Conservation (phyloP, 2,113 vertebrate genomes). For the Phoxinus phoxinus region DNA sequence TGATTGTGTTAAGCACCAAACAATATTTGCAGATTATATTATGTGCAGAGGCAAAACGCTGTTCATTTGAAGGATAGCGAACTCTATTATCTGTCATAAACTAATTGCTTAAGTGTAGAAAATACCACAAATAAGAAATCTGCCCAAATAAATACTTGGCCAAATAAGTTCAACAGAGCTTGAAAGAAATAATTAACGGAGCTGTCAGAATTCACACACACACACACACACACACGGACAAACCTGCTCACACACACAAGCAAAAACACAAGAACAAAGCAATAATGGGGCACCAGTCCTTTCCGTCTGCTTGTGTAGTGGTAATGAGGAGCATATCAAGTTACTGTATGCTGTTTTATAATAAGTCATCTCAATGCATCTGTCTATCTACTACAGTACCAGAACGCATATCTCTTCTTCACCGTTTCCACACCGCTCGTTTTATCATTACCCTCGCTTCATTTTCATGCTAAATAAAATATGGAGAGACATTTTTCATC, state of each 20-base stretch:
- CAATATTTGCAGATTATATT: constrained; percentile 6
- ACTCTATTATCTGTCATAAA: background rate
- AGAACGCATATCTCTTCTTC: background rate
- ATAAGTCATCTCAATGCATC: constrained; percentile 8
- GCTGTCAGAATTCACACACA: constrained; percentile 24
- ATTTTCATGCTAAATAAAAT: constrained; percentile 43
- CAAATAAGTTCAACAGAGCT: constrained; percentile 16
- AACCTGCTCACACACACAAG: background rate
- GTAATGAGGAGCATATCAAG: constrained; percentile 31
- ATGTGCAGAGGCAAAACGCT: background rate
- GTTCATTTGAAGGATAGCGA: background rate
- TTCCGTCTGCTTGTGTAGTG: constrained; percentile 21
- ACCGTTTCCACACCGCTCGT: background rate
- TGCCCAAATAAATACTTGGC: background rate
- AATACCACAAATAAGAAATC: constrained; percentile 13
- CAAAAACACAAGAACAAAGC: constrained; percentile 17
- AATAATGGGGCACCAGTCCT: constrained; percentile 7
- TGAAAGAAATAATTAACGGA: constrained; percentile 17
- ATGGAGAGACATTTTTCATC: constrained; percentile 42
- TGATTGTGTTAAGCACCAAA: background rate
- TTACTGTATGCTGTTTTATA: constrained; percentile 27
- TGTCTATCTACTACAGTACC: background rate
- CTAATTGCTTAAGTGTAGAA: constrained; percentile 2
- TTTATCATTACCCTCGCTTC: constrained; percentile 38
- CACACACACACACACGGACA: background rate